A percentile compares a stretch with the other conserved stretches of the same genome.
Evolutionary conservation across 35 echinoderm and acorn worm species (phyloP).

Genomic region (Apostichopus japonicus): DNA sequence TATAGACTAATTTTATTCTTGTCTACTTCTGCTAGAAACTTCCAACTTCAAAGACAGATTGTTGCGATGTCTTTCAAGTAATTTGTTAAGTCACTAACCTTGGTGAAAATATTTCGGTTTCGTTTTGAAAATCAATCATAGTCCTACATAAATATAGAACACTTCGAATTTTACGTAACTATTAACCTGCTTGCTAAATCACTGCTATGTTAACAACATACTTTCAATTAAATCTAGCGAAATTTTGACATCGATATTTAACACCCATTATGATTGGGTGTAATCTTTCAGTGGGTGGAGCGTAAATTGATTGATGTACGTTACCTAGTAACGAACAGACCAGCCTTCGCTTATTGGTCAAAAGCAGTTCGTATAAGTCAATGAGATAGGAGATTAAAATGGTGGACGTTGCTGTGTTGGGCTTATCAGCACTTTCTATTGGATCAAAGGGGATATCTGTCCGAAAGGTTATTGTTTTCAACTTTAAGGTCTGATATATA

Average conservation of each 20-base stretch:
- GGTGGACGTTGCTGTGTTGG: constrained; percentile 3
- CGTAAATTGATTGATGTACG: neutral
- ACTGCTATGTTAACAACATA: neutral
- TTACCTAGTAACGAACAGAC: constrained; percentile 32
- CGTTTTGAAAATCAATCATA: too few species aligned
- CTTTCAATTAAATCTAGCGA: neutral
- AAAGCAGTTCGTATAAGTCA: constrained; percentile 26
- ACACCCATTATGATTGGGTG: constrained; percentile 22
- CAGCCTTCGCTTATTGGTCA: constrained; percentile 37
- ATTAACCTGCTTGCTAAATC: neutral
- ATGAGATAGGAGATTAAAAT: constrained; percentile 18
- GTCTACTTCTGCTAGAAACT: too few species aligned
- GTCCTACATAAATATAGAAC: too few species aligned
- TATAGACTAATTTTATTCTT: too few species aligned
- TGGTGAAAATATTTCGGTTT: too few species aligned
- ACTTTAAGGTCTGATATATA: neutral
- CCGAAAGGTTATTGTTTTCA: constrained; percentile 29
- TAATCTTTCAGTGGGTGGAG: neutral
- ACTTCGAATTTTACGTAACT: neutral
- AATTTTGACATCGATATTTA: neutral
- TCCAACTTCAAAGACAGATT: too few species aligned
- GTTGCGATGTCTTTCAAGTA: too few species aligned
- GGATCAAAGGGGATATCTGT: constrained; percentile 8
- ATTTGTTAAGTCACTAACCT: too few species aligned
- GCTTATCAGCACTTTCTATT: constrained; percentile 25